Evolutionary conservation across 2,797 vertebrate genomes (phyloP).

Genomic region (Molossus alvarezi): DNA sequence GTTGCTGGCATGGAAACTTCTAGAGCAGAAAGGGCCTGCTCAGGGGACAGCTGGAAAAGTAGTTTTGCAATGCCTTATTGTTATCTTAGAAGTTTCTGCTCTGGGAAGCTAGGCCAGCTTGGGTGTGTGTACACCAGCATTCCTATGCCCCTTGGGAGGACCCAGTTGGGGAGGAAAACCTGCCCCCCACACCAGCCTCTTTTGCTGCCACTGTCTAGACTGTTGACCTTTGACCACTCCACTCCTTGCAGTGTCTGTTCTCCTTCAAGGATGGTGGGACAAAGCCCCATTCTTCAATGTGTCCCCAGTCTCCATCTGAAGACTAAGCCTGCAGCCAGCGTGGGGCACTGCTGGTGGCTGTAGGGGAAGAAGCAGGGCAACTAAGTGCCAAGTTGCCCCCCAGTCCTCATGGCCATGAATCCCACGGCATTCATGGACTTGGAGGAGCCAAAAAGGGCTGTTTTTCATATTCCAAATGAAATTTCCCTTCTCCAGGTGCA

Average conservation of each 20-base stretch:
- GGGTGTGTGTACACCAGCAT: rapidly evolving
- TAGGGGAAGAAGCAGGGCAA: background rate
- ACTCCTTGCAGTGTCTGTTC: slow-evolving; percentile 28
- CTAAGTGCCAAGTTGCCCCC: background rate
- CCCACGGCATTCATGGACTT: background rate
- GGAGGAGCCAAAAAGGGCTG: background rate
- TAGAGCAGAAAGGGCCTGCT: background rate
- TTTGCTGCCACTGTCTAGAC: slow-evolving; percentile 65
- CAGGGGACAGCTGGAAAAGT: background rate
- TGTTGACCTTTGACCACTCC: slow-evolving; percentile 71
- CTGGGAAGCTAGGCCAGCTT: background rate
- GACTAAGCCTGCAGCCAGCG: background rate
- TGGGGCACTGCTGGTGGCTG: background rate
- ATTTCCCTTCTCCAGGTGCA: background rate
- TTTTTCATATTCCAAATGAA: background rate
- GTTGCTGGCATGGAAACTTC: background rate
- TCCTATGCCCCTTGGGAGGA: background rate
- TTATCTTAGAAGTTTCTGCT: background rate
- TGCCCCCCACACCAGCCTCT: background rate
- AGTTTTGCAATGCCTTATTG: background rate
- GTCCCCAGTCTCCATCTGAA: background rate
- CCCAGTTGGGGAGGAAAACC: background rate
- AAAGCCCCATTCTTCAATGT: slow-evolving; percentile 26
- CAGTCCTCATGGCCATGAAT: rapidly evolving
- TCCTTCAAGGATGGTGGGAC: background rate